Base-by-base conservation (phyloP, 2,888 invertebrate genomes). In the Heliconius cydno region DNA sequence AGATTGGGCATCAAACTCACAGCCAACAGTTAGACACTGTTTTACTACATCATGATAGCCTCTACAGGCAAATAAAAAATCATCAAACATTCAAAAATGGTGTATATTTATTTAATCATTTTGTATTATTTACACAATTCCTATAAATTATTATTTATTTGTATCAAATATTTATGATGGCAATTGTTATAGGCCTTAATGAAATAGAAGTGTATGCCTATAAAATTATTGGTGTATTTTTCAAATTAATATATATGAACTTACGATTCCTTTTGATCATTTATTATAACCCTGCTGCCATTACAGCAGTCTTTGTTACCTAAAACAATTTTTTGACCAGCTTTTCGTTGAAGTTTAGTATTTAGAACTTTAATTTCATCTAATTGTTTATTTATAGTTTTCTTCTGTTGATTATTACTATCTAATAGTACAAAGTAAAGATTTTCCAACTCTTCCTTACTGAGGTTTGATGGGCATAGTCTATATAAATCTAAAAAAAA, bases 391-490 rank as follows among this genome's bases (percentile, higher is more conserved):
- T 96, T 95, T 5, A 96, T 92, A 77, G 96, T 94, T 86, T 95
- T 96, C 86, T 97, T 97, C 71, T 97, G 87, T 22, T 95, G 91
- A 72, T 95, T 86, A 84, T 96, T 96, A 82, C 96, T 96, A 72
- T 97, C 96, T 77, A 96, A 90, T 68, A 96, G 84, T 7, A 95
- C 92, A 84, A 96, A 95, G 88, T 96, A 97, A 52, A 96, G 93
- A 87, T 97, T 97, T 87, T 97, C 97, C 71, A 97, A 89, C 79
- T 97, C 96, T 78, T 94, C 95, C 81, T 96, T 96, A 82, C 95
- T 95, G 84, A 97, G 91, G 87, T 96, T 96, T 76, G 95, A 92
- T 10, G 94, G 93, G 80, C 92, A 91, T 52, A 90, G 82, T 30
- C 90, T 87, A 80, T 86, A 87, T 6, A 87, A 77, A 65, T 92